phyloP scores from a whole-genome alignment of 2,113 vertebrate genomes.

The Neogale vison region DNA sequence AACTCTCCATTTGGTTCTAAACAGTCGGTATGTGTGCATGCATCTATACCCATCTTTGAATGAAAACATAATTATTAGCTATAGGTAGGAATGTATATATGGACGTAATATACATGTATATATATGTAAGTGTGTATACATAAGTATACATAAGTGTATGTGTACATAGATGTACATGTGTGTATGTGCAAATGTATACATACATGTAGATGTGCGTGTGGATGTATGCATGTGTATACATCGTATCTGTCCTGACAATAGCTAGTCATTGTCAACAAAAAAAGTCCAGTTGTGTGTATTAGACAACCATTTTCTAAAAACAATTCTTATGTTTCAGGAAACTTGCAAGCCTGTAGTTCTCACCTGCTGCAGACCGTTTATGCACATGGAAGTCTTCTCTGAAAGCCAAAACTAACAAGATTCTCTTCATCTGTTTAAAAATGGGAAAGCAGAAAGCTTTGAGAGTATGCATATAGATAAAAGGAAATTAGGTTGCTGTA shows the following conservation, averaged over 20 bases:
- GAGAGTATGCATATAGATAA: background rate
- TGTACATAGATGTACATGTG: rapidly evolving
- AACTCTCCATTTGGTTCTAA: background rate
- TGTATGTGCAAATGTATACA: background rate
- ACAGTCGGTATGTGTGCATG: background rate
- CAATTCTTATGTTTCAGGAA: background rate
- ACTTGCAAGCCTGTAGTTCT: background rate
- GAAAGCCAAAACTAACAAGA: background rate
- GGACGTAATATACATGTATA: background rate
- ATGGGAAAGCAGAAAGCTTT: background rate
- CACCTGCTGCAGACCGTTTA: background rate
- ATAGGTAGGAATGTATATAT: background rate
- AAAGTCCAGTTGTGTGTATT: background rate
- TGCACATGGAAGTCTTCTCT: background rate
- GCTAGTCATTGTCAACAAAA: background rate
- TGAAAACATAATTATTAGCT: background rate
- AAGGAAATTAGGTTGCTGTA: background rate
- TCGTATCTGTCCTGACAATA: background rate
- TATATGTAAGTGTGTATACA: background rate
- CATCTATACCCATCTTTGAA: background rate
- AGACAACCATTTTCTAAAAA: background rate
- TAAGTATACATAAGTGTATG: too few species aligned
- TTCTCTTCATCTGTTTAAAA: background rate
- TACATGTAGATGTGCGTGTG: background rate
- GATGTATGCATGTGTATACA: too few species aligned